Evolutionary conservation across 1,140 invertebrate species (phyloP).

Genomic region (Drosophila pseudoananassae): DNA sequence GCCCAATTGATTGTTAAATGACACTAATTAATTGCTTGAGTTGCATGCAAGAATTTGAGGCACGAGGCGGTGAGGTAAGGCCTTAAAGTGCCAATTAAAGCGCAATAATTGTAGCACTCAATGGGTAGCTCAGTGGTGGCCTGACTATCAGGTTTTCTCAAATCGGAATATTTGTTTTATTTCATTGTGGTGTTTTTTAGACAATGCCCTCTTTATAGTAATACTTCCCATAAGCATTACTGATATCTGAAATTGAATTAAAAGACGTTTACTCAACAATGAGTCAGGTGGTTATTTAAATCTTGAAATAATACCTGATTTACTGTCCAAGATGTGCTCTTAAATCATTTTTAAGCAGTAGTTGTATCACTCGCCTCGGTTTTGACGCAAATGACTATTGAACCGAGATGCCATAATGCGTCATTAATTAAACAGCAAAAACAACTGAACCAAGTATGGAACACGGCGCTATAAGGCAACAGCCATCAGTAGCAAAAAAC

Average conservation of each 20-base stretch:
- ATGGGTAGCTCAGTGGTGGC: background rate
- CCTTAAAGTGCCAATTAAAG: conserved; percentile 17
- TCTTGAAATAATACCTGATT: background rate
- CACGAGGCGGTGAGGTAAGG: conserved; percentile 10
- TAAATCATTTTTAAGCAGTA: conserved; percentile 41
- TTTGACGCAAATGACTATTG: conserved; percentile 61
- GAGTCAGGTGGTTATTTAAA: background rate
- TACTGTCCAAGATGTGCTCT: background rate
- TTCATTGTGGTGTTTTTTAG: background rate
- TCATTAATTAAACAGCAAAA: conserved; percentile 72
- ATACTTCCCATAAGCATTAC: background rate
- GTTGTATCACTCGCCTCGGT: conserved; percentile 24
- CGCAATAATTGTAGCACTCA: conserved; percentile 20
- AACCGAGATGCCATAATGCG: conserved; percentile 60
- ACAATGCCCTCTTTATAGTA: background rate
- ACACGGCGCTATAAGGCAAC: conserved; percentile 38
- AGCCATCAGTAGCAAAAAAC: conserved; percentile 41
- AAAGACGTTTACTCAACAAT: background rate
- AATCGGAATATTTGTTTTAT: background rate
- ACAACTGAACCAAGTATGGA: conserved; percentile 46
- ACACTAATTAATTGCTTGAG: conserved; percentile 48
- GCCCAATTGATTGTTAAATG: conserved; percentile 47
- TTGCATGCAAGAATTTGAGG: conserved; percentile 37
- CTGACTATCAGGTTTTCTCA: conserved; percentile 2
- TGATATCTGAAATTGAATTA: background rate